Conservation (phyloP, 1,140 invertebrate genomes). For the Papilio aristodemus region DNA sequence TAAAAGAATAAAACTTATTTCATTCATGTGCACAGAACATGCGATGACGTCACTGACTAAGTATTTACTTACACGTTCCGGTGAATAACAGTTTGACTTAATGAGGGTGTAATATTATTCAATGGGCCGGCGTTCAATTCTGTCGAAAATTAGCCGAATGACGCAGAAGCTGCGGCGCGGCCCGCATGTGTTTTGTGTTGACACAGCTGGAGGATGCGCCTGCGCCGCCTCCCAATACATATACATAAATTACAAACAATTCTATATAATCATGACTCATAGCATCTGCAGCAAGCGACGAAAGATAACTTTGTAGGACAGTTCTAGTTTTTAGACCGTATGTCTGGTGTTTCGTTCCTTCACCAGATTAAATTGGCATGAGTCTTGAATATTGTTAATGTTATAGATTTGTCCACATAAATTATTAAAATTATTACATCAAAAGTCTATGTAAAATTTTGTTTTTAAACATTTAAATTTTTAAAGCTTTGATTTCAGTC, state of each 20-base stretch:
- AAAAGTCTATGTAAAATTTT: no score
- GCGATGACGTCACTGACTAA: slow-evolving; percentile 40
- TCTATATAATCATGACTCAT: slow-evolving; percentile 36
- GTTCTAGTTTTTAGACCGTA: background rate
- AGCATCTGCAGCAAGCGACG: slow-evolving; percentile 8
- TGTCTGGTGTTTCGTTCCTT: background rate
- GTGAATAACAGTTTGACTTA: slow-evolving; percentile 55
- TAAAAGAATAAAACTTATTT: slow-evolving; percentile 35
- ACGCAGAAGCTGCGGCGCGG: slow-evolving; percentile 51
- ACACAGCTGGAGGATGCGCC: slow-evolving; percentile 49
- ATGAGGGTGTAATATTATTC: slow-evolving; percentile 58
- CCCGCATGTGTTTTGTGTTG: slow-evolving; percentile 56
- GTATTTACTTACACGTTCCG: slow-evolving; percentile 34
- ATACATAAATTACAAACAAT: slow-evolving; percentile 33
- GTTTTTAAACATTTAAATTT: no score
- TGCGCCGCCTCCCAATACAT: slow-evolving; percentile 12
- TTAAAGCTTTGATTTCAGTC: no score
- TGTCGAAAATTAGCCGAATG: slow-evolving; percentile 56
- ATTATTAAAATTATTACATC: no score
- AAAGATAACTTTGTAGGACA: background rate
- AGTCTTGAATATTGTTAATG: no score
- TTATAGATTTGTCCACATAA: no score
- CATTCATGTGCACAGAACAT: slow-evolving; percentile 38
- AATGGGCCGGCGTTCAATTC: slow-evolving; percentile 49
- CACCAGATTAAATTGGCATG: background rate